Evolutionary conservation across 2,797 vertebrate genomes (phyloP), one percentile per base, ranked within the genome.

Genomic region (Enteromius afrohamiltoni): DNA sequence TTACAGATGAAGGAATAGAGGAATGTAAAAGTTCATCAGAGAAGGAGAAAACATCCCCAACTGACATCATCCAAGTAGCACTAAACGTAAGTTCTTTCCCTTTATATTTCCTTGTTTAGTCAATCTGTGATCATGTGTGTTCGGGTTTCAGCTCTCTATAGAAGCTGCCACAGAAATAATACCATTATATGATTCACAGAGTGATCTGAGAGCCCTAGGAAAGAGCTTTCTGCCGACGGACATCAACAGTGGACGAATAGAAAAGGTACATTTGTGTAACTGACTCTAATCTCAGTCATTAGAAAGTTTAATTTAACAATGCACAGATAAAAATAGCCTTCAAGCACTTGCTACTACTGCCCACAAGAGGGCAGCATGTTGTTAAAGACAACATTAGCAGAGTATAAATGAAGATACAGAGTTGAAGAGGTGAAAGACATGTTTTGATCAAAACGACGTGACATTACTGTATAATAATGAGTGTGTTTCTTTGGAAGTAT

Each of bases 1-100:
- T 99, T 91, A 98, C 96, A 87, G 96, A 97, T 89, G 97, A 98
- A 94, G 97, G 97, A 89, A 95, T 98, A 89, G 95, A 96, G 88
- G 95, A 97, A 80, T 96, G 97, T 86, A 95, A 92, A 93, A 95
- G 93, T 92, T 95, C 96, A 58, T 89, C 93, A 82, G 97, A 96
- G 85, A 98, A 96, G 91, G 96, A 96, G 85, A 97, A 97, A 91
- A 84, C 94, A 81, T 95, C 95, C 87, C 88, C 94, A 80, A 94
- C 90, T 91, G 96, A 97, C 85, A 92, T 98, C 87, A 96, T 99
- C 87, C 93, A 94, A 67, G 94, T 98, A 93, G 97, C 96, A 86
- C 96, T 99, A 91, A 96, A 99, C 93, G 98, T 98, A 96, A 96
- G 97, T 97, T 16, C 4, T 75, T 64, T 64, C 2, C 26, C 7